Base-by-base conservation (phyloP, 2,797 vertebrate species). In the Phataginus tetradactyla region DNA sequence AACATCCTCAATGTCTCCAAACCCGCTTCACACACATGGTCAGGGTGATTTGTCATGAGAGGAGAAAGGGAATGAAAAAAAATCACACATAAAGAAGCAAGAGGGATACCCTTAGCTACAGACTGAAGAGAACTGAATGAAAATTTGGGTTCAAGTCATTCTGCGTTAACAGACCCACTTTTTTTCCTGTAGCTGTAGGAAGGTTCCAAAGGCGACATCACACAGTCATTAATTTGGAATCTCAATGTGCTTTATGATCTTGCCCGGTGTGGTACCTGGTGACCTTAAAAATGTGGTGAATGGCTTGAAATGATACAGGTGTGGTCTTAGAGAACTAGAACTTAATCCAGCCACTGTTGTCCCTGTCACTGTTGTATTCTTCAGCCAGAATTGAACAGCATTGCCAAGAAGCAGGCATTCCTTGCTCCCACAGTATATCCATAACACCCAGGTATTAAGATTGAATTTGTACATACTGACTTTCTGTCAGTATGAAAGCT, bases 371-470 rank as follows among this genome's bases (percentile, higher is more conserved):
- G 83, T 20, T 20, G 5, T 75, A n/a, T 85, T 92, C 91, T 95
- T 88, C 94, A n/a, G 93, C 59, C 13, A 61, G 53, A 96, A 96
- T n/a, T 39, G 45, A 92, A 91, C 42, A 81, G 42, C 69, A 88
- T 81, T 64, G 57, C 39, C 61, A n/a, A 84, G 42, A 84, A 66
- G 63, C 86, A 34, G 88, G 45, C 45, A 45, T 68, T 95, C 95
- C 85, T 59, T 53, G 74, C 94, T 92, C 81, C 37, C 39, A 29
- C 51, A 18, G 25, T 42, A 34, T 85, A 95, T 96, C 4, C 39
- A 90, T 42, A 64, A 92, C 45, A 66, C 42, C 21, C 42, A 97
- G 57, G 72, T 66, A 39, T 68, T 74, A 71, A 94, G 18, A n/a
- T 25, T 90, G 74, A 59, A 79, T 8, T 90, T 59, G 17, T 53